Evolutionary conservation across 2,797 vertebrate species (phyloP).

Genomic region (Helostoma temminkii): DNA sequence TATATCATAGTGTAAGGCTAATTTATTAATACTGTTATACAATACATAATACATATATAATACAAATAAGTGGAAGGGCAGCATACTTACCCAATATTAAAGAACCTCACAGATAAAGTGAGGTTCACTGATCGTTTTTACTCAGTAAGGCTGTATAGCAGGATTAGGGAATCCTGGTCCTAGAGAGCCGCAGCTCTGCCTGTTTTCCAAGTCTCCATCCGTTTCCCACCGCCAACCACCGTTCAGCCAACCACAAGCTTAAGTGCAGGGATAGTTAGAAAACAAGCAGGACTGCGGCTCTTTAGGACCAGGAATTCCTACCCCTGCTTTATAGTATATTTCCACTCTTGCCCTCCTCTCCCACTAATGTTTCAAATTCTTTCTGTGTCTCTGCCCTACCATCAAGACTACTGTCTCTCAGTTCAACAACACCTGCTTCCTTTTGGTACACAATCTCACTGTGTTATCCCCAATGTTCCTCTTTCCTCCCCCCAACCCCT

Average conservation of each 20-base stretch:
- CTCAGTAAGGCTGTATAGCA: no score
- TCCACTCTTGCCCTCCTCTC: slow-evolving; percentile 40
- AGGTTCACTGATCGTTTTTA: no score
- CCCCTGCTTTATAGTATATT: slow-evolving; percentile 50
- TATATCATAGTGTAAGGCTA: slow-evolving; percentile 46
- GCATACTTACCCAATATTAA: slow-evolving; percentile 65
- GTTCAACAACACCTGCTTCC: slow-evolving; percentile 40
- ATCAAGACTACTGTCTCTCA: slow-evolving; percentile 43
- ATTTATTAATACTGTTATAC: slow-evolving; percentile 60
- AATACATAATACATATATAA: no score
- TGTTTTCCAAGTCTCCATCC: no score
- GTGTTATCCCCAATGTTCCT: slow-evolving; percentile 55
- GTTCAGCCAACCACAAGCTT: no score
- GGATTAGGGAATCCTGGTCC: no score
- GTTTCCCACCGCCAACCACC: no score
- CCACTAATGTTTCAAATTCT: slow-evolving; percentile 61
- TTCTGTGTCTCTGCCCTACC: slow-evolving; percentile 30
- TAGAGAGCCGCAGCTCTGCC: no score
- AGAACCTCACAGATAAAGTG: no score
- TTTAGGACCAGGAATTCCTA: no score
- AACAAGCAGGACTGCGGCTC: no score
- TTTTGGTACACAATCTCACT: slow-evolving; percentile 48
- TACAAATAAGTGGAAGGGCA: slow-evolving; percentile 50
- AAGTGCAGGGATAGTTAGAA: no score
- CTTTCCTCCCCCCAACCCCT: slow-evolving; percentile 19